Base-by-base conservation (phyloP, 1,140 invertebrate species). In the Samia ricini region DNA sequence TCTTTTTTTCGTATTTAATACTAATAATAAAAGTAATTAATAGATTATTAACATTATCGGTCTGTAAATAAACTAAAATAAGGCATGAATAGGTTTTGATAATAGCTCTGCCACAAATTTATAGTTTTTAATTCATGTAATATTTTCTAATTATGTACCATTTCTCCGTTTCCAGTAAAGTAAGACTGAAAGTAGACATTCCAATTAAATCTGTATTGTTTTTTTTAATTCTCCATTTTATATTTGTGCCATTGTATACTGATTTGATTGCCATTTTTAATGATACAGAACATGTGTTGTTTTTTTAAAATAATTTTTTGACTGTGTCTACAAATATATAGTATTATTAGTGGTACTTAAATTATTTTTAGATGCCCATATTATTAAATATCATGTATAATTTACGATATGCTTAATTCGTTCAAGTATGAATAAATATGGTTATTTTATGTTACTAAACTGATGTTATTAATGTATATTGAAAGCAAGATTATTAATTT, bases 101-200 rank as follows among this genome's bases (percentile, higher is more conserved):
- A 42, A 42, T 26, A 3, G 8, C 26, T 26, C 8, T 26, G 26
- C 8, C 26, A 4, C 26, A 26, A 26, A 26, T 26, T 26, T 42
- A 15, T 10, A 36, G 4, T 36, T 10, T 36, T 36, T 4, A 42
- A 15, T 42, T 15, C n/a, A n/a, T 12, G 7, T 15, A 8, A 42
- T 15, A 42, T 42, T 15, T 42, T 4, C 26, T 4, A 42, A 42
- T 42, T 15, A 0, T 15, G 15, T 42, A 42, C 4, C 12, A 12
- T 15, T 24, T 4, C 15, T 52, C 50, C 52, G 22, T 55, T 22
- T 55, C 0, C n/a, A 55, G 24, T 55, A 55, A n/a, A n/a, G n/a
- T 56, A 63, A 71, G 72, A 74, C 66, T 74, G 69, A 71, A 42
- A 42, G 18, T 64, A 51, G 5, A 68, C 73, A 72, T 75, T 75